phyloP scores from a whole-genome alignment of 2,888 invertebrate species.

The Petrolisthes manimaculis region DNA sequence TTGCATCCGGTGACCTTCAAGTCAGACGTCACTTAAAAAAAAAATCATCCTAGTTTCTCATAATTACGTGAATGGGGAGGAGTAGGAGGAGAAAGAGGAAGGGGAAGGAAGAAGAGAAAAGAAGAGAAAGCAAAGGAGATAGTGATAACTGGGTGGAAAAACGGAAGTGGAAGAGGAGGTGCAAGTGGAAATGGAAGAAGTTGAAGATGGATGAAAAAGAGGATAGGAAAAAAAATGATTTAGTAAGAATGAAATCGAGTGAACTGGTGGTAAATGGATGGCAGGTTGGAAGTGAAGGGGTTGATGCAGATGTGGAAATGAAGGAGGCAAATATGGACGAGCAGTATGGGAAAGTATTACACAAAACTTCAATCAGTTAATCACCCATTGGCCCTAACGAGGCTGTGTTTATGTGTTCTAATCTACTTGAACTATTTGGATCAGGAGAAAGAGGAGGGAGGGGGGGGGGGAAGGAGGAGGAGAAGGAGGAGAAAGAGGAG shows the following conservation, averaged over 20 bases:
- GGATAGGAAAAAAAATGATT: neutral
- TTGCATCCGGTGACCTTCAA: conserved; percentile 34
- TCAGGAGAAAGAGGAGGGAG: neutral
- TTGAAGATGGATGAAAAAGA: neutral
- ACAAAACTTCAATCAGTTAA: too few relatives aligned
- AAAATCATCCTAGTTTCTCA: neutral
- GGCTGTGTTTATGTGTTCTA: too few relatives aligned
- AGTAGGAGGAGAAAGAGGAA: neutral
- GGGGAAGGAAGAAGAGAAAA: neutral
- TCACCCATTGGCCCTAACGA: too few relatives aligned
- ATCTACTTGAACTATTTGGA: too few relatives aligned
- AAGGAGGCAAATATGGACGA: too few relatives aligned
- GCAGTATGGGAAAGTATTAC: too few relatives aligned
- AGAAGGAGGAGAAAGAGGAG: neutral
- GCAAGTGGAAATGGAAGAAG: neutral
- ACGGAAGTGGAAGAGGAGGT: neutral
- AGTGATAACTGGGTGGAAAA: neutral
- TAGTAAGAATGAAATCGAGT: too few relatives aligned
- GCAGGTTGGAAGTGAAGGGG: too few relatives aligned
- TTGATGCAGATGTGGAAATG: too few relatives aligned
- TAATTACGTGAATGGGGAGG: neutral
- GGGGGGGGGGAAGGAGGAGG: neutral
- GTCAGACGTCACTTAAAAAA: neutral
- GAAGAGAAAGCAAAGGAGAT: neutral
- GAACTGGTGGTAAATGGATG: too few relatives aligned